Conservation (phyloP, 1,140 invertebrate genomes). For the Drosophila obscura region DNA sequence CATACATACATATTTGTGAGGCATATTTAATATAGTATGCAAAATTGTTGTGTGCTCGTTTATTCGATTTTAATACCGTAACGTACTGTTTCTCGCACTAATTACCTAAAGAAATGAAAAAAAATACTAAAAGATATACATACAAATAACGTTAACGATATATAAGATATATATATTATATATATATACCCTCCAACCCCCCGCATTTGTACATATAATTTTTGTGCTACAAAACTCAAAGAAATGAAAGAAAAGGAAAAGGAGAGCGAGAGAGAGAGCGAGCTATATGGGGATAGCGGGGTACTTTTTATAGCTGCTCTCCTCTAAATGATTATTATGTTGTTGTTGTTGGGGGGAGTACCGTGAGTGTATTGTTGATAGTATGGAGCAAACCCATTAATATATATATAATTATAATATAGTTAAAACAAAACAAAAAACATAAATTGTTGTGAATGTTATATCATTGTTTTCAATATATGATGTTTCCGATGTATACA, state of each 20-base stretch:
- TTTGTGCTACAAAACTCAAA: background rate
- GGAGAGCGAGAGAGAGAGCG: background rate
- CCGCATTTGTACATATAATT: background rate
- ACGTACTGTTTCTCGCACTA: conserved; percentile 76
- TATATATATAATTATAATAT: conserved; percentile 26
- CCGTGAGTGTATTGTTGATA: too few relatives aligned
- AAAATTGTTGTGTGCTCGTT: conserved; percentile 49
- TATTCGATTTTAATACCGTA: conserved; percentile 67
- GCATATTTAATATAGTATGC: conserved; percentile 40
- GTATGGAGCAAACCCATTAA: background rate
- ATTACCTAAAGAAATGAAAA: conserved; percentile 54
- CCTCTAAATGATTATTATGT: too few relatives aligned
- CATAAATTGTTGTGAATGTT: conserved; percentile 77
- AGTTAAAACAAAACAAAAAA: conserved; percentile 3
- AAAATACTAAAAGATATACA: conserved; percentile 52
- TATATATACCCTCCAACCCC: conserved; percentile 8
- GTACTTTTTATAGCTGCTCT: background rate
- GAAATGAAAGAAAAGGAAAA: background rate
- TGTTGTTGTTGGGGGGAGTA: background rate
- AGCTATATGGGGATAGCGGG: background rate
- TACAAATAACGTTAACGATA: conserved; percentile 48
- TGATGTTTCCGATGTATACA: conserved; percentile 46
- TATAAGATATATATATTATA: conserved; percentile 42
- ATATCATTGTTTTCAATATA: conserved; percentile 79
- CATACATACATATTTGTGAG: conserved; percentile 12